Base-by-base conservation (phyloP, 1,140 invertebrate genomes). In the Papilio xuthus region DNA sequence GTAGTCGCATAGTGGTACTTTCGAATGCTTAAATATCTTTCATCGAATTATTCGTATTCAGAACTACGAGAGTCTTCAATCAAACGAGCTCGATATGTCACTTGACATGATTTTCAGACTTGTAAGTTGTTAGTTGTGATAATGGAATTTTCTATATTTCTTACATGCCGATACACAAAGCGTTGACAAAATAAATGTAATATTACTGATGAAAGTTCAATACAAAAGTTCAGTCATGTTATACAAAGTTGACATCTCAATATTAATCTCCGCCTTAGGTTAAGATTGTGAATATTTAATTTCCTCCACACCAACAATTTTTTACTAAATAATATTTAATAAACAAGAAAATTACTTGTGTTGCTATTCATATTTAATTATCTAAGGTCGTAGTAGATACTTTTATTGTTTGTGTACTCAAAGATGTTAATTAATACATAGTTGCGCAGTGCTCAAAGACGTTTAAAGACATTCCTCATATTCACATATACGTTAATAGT, bases 41-140 rank as follows among this genome's bases (percentile, higher is more conserved):
- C 71, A 73, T 44, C 71, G 42, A 73, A 73, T 73, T 47, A 73
- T 73, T 47, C 71, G 41, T 73, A 73, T 73, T 73, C 71, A 44
- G 71, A 15, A 44, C 20, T 23, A 37, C 8, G n/a, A 72, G 41
- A 73, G 37, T 20, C 37, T 71, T 73, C 71, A 73, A 73, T 73
- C 71, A 72, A 44, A 72, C 37, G 37, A 44, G 8, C 20, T 44
- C 23, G 42, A 73, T 73, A 73, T 73, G 20, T 23, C 71, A n/a
- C 71, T 73, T 73, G 71, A 73, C 71, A 73, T 73, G 12, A 73
- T 44, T 44, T 73, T 26, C 71, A 73, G 20, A 47, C 28, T n/a
- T 41, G 9, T 67, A 67, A 15, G 37, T 8, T 50, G n/a, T 41
- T 28, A 23, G 32, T 15, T 32, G n/a, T 41, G 18, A 26, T 75